Base-by-base conservation (phyloP, 1,140 invertebrate species). In the Oscheius sp. region DNA sequence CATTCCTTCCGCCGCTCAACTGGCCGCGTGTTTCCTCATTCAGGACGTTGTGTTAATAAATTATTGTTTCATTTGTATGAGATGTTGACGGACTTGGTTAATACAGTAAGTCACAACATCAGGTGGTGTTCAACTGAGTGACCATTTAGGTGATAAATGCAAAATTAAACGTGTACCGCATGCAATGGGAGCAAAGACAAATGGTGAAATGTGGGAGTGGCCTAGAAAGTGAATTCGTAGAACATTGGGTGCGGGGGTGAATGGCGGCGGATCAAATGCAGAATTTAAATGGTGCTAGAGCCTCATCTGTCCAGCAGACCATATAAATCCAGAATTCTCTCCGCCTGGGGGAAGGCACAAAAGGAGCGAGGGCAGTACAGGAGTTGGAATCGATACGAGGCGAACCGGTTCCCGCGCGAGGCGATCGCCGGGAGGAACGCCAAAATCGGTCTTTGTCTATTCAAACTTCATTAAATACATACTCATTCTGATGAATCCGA, bases 251-350 rank as follows among this genome's bases (percentile, higher is more conserved):
- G 38, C 38, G n/a, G 38, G 38, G 38, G 7, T 4, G 23, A n/a
- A n/a, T n/a, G n/a, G n/a, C n/a, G 49, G 15, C 49, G 23, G 7
- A 4, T 13, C 7, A 26, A 4, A 7, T 55, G 49, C 49, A 55
- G 49, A 55, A 55, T 55, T 42, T 55, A 55, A 55, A 55, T 55
- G 49, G 49, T 55, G 49, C 49, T 55, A 55, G 23, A 55, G 23
- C 23, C 28, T 7, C 15, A 13, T 55, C 23, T 26, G 49, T 55
- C 23, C 7, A 55, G 49, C 49, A 55, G n/a, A 42, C 38, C 49
- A 7, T 4, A 26, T 13, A 55, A 55, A 55, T 55, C 23, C 49
- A 23, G 49, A 15, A 55, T 7, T 55, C 23, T 55, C 28, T 55
- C 7, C 15, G 49, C 23, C 49, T n/a, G n/a, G n/a, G 23, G 15